Evolutionary conservation across 2,888 invertebrate species (phyloP).

Genomic region (Digitonthophagus gazella): DNA sequence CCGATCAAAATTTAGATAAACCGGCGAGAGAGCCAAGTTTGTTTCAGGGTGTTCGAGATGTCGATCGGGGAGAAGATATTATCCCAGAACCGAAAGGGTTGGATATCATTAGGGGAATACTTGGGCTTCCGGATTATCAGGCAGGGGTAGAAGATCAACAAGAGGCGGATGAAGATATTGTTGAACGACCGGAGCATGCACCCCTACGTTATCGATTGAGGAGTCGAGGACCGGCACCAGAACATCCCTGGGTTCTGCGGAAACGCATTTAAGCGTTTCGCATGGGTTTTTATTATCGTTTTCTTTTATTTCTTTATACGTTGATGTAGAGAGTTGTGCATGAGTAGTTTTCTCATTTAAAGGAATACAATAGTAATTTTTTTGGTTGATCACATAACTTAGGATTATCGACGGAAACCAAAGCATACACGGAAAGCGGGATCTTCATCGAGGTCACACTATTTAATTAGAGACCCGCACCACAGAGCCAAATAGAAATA

Average conservation of each 20-base stretch:
- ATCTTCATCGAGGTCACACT: too few species aligned
- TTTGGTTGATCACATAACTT: too few species aligned
- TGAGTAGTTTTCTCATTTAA: too few species aligned
- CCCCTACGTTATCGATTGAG: not conserved
- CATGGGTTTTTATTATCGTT: not conserved
- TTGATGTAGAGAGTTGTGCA: too few species aligned
- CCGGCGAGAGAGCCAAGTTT: not conserved
- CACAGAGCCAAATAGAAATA: too few species aligned
- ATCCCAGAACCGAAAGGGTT: not conserved
- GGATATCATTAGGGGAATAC: not conserved
- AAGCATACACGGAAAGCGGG: too few species aligned
- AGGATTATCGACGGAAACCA: too few species aligned
- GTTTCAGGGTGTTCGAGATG: not conserved
- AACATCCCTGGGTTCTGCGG: not conserved
- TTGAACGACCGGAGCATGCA: not conserved
- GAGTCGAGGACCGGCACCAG: not conserved
- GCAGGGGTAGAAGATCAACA: not conserved
- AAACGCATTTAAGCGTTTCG: too few species aligned
- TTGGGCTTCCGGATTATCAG: not conserved
- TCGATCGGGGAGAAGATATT: not conserved
- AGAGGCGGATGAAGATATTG: not conserved
- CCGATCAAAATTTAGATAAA: not conserved
- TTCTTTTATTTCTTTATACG: too few species aligned
- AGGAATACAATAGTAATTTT: too few species aligned
- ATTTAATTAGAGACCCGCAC: too few species aligned